Base-by-base conservation (phyloP, 2,888 invertebrate genomes). In the Smittia sp. region DNA sequence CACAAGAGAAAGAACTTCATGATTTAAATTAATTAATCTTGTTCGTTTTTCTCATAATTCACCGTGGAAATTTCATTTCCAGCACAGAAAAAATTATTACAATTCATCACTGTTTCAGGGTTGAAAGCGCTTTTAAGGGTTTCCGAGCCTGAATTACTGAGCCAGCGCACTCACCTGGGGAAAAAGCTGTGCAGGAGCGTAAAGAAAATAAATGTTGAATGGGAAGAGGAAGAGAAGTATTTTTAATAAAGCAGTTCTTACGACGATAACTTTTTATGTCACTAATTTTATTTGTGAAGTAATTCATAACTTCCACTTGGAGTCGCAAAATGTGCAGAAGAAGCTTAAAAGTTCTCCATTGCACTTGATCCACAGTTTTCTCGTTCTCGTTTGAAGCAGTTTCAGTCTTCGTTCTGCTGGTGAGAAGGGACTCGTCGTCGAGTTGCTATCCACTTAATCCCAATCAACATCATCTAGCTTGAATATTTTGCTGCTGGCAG, bases 11-110 rank as follows among this genome's bases (percentile, higher is more conserved):
- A 52, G 15, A 52, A 52, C 4, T 46, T 68, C 68, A 68, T 68
- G 68, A 68, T 68, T 68, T 52, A 68, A 68, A 68, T 68, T 68
- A 68, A 68, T 68, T 68, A 68, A 68, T 68, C 68, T 68, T 68
- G 46, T 68, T 68, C 68, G 68, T 46, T 68, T 68, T 46, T 32
- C 9, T 25, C 68, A 52, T 68, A 68, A 68, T 68, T 68, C 68
- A 68, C 68, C 24, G n/a, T 32, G 7, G 27, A 13, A 38, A 38
- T n/a, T 52, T 52, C 13, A 9, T 11, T 52, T 7, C 6, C 68
- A 24, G 20, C 25, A 52, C 38, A 32, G 66, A 24, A 68, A 68
- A 68, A 68, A 68, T 46, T 46, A 68, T 52, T 68, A 68, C 68
- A 68, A 68, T 68, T 46, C 68, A 68, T 68, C 46, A 68, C 68